Evolutionary conservation across 2,888 invertebrate species (phyloP).

Genomic region (Melolontha melolontha): DNA sequence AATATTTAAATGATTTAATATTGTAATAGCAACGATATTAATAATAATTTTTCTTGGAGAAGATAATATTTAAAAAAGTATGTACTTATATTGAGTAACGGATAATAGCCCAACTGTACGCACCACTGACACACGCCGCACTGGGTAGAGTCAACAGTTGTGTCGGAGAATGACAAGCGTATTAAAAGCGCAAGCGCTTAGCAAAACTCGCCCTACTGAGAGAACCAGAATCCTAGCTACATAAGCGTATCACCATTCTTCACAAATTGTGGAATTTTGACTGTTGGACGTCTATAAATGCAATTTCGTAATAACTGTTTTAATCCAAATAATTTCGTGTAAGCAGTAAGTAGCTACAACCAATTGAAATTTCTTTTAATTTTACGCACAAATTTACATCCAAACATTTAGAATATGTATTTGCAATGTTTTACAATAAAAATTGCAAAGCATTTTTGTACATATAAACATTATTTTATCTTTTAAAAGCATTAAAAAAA

Average conservation of each 20-base stretch:
- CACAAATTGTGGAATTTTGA: conserved; percentile 10
- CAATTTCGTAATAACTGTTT: too few relatives aligned
- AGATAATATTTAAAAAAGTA: conserved; percentile 16
- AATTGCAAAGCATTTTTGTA: too few relatives aligned
- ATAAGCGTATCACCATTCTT: conserved; percentile 15
- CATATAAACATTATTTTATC: too few relatives aligned
- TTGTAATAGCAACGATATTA: not conserved
- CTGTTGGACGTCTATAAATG: too few relatives aligned
- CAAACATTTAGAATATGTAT: too few relatives aligned
- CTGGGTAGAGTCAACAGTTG: conserved; percentile 57
- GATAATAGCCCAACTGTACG: conserved; percentile 55
- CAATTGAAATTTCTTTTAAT: too few relatives aligned
- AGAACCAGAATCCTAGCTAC: conserved; percentile 24
- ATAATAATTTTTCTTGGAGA: conserved; percentile 9
- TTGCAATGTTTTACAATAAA: too few relatives aligned
- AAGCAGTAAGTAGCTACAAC: too few relatives aligned
- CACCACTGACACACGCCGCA: conserved; percentile 60
- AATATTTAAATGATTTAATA: conserved; percentile 4
- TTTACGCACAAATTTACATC: too few relatives aligned
- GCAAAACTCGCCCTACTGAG: conserved; percentile 22
- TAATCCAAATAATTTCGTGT: too few relatives aligned
- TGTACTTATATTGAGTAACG: conserved; percentile 19
- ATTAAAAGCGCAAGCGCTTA: conserved; percentile 29
- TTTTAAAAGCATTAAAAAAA: too few relatives aligned
- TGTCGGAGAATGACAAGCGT: conserved; percentile 43